Conservation (phyloP, 2,888 invertebrate species). For the Lepidocyrtoides sp. region DNA sequence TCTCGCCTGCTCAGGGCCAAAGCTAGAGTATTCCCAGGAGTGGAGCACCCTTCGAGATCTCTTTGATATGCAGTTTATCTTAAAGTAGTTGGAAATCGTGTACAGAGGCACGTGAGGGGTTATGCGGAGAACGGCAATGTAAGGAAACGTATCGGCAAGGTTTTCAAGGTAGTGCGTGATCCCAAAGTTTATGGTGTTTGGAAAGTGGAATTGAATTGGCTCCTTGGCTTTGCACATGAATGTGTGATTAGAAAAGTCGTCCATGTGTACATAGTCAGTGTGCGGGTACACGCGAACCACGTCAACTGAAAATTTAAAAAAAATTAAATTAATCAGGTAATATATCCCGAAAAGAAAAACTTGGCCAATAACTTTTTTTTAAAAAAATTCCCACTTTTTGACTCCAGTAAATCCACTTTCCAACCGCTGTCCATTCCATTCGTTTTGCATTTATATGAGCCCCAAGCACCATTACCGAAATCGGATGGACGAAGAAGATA, state of each 20-base stretch:
- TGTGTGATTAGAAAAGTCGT: constrained; percentile 80
- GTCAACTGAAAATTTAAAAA: constrained; percentile 61
- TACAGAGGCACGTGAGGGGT: constrained; percentile 81
- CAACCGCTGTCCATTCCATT: constrained; percentile 81
- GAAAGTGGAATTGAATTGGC: constrained; percentile 75
- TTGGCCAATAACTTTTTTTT: background rate
- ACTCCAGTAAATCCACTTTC: constrained; percentile 83
- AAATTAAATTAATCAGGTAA: constrained; percentile 24
- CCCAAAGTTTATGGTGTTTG: constrained; percentile 81
- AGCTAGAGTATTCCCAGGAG: constrained; percentile 83
- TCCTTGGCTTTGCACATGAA: constrained; percentile 83
- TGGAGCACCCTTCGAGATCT: constrained; percentile 80
- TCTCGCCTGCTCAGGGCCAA: constrained; percentile 78
- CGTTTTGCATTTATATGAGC: constrained; percentile 83
- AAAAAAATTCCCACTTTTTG: constrained; percentile 78
- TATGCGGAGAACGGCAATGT: constrained; percentile 78
- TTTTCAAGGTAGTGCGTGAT: constrained; percentile 79
- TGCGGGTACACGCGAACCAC: constrained; percentile 73
- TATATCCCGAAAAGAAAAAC: too few relatives aligned
- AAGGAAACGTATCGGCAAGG: constrained; percentile 78
- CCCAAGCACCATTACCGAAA: constrained; percentile 78
- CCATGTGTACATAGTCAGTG: constrained; percentile 71
- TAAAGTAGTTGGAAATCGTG: constrained; percentile 82
- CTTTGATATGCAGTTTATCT: constrained; percentile 83
- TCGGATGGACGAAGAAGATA: constrained; percentile 79